Evolutionary conservation across 2,113 vertebrate genomes (phyloP).

Genomic region (Tenrec ecaudatus): DNA sequence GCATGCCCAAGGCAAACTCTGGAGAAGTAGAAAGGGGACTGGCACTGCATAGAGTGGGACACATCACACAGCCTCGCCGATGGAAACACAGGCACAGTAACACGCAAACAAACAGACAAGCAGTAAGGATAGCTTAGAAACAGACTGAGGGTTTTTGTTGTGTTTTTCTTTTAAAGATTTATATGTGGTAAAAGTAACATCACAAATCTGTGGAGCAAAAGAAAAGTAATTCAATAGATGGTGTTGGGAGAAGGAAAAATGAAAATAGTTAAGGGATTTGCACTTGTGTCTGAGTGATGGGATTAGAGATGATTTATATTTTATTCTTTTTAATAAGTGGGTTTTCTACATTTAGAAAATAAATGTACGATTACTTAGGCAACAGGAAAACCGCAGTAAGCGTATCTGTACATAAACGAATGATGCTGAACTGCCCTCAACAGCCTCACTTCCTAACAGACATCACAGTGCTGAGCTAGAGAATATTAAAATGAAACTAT

Average conservation of each 20-base stretch:
- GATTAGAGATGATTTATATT: constrained; percentile 7
- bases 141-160: too few relatives aligned
- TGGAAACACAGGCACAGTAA: not conserved
- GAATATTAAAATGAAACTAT: not conserved
- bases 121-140: not conserved
- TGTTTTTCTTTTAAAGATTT: not conserved
- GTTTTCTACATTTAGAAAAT: not conserved
- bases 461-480: not conserved
- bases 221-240: not conserved
- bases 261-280: not conserved
- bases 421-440: not conserved
- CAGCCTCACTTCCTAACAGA: not conserved
- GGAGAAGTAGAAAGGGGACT: not conserved
- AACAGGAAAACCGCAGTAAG: not conserved
- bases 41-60: not conserved
- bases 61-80: not conserved
- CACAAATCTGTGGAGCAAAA: not conserved
- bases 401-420: not conserved
- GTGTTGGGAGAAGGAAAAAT: not conserved
- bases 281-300: not conserved
- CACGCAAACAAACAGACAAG: not conserved
- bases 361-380: not conserved
- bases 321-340: not conserved
- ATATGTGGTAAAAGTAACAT: not conserved
- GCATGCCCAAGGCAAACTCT: too few relatives aligned